Evolutionary conservation across 2,888 invertebrate genomes (phyloP), one percentile per base, ranked within the genome.

Genomic region (Alcis repandata): DNA sequence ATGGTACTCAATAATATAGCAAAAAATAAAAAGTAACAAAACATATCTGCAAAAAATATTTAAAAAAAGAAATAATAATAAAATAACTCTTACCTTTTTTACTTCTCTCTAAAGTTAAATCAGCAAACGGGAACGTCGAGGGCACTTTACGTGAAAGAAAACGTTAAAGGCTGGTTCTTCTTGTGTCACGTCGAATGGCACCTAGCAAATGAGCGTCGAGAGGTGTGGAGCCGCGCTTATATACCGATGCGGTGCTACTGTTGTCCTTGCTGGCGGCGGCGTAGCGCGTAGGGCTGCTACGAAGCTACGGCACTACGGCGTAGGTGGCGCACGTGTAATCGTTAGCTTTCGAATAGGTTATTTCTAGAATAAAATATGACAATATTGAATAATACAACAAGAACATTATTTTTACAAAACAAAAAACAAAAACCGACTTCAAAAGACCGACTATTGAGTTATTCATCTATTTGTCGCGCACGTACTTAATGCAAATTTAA

Each of bases 181-280:
- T 60, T 60, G 53, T 60, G 48, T 60, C 66, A 69, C 69, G 70
- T 65, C 46, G 59, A 85, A 79, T 82, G 83, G 83, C 79, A 74
- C 80, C 84, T 85, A 82, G 81, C 86, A 91, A 92, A 91, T 92
- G 91, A 89, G 83, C 84, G 82, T 71, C 81, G 77, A 77, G 77
- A 80, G 77, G 77, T 76, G 76, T 76, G 77, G 76, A 53, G 71
- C 80, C 71, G 78, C 74, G 79, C 79, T 92, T 92, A 85, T 92
- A 92, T 92, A 92, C 79, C 74, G 74, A 73, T 61, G 60, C 48
- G 52, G 51, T 77, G 74, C 74, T 79, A 71, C 76, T 68, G 76
- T 72, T 76, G 32, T 69, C 69, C 73, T 77, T 80, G 79, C 84
- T 85, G 84, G 80, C 3, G 82, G 78, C 79, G 70, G 78, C 79